These are phyloP conservation scores for Halictus rubicundus DNA, from an alignment of 1,140 invertebrate genomes.

Conservation along the genomic window DNA sequence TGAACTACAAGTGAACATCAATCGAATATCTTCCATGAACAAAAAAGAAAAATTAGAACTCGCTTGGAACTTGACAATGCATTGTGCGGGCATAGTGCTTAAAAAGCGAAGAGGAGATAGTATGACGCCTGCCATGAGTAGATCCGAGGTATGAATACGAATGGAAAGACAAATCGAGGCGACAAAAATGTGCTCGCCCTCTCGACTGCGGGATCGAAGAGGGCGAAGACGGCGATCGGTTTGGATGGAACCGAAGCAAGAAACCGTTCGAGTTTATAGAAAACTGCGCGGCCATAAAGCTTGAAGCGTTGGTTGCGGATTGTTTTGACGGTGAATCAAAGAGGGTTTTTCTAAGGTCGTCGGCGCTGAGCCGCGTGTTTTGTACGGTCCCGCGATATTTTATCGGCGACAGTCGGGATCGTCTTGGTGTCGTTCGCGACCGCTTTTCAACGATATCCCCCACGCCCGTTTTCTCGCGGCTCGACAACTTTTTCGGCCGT, in stretches of 20 bases:
- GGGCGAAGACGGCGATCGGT: neutral
- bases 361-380: constrained; percentile 33
- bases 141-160: neutral
- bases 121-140: too few relatives aligned
- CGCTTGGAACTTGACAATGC: too few relatives aligned
- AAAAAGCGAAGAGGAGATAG: too few relatives aligned
- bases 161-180: neutral
- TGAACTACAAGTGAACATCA: too few relatives aligned
- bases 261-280: constrained; percentile 19
- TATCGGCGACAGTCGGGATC: constrained; percentile 58
- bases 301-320: constrained; percentile 1
- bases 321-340: constrained; percentile 39
- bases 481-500: constrained; percentile 58
- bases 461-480: constrained; percentile 17
- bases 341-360: neutral
- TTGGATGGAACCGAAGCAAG: neutral
- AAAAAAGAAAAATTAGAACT: too few relatives aligned
- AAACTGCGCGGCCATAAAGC: neutral
- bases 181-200: neutral
- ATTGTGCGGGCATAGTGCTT: too few relatives aligned
- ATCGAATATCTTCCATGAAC: too few relatives aligned
- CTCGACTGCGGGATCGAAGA: neutral
- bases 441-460: constrained; percentile 47
- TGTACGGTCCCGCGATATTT: constrained; percentile 54
- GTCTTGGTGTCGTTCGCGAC: constrained; percentile 43